A percentile compares a stretch with the other conserved stretches of the same genome.
phyloP scores from a whole-genome alignment of 2,797 vertebrate species.

The Bothrops alternatus region DNA sequence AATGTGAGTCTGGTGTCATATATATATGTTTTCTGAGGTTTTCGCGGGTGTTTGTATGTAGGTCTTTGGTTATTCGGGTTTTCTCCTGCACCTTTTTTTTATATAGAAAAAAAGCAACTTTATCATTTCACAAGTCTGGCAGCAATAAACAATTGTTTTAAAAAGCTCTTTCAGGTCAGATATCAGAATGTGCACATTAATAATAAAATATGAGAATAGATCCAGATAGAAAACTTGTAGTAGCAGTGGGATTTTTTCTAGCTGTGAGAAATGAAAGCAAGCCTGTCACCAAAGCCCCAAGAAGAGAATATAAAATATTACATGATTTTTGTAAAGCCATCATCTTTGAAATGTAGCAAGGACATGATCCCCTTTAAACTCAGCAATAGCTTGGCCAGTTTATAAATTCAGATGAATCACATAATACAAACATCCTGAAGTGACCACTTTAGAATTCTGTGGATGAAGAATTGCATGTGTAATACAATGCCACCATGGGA shows the following conservation, averaged over 20 bases:
- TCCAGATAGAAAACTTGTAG: neutral
- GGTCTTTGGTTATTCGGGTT: no score
- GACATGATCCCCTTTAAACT: neutral
- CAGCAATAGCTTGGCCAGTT: neutral
- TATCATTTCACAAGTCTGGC: neutral
- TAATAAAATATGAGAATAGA: neutral
- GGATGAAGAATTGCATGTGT: neutral
- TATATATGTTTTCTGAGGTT: no score
- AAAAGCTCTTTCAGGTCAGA: neutral
- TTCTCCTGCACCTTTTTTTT: no score
- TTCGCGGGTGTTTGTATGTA: no score
- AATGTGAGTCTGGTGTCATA: no score
- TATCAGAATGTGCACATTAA: neutral
- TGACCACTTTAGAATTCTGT: neutral
- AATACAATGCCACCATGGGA: neutral
- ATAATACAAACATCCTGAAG: neutral
- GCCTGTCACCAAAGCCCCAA: neutral
- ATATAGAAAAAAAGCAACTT: neutral
- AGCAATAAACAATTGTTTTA: neutral
- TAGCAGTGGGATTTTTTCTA: neutral
- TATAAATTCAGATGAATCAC: neutral
- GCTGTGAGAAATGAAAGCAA: neutral
- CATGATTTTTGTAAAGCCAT: neutral
- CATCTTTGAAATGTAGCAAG: neutral
- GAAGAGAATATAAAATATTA: constrained; percentile 19